Base-by-base conservation (phyloP, 2,888 invertebrate genomes). In the Scaptomyza tumidula region DNA sequence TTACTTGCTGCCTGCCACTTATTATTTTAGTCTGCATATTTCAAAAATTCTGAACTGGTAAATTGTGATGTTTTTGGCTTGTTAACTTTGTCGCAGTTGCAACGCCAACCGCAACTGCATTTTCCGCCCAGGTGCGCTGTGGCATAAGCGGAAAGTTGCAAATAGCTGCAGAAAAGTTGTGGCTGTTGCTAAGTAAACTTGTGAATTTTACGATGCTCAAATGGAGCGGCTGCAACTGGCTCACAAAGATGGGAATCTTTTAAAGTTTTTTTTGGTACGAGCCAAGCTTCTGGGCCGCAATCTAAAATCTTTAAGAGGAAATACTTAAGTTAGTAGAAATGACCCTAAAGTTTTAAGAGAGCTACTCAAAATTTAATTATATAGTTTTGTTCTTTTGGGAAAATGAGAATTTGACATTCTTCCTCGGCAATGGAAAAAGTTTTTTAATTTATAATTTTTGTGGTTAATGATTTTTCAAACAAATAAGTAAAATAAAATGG, bases 21-120 rank as follows among this genome's bases (percentile, higher is more conserved):
- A 65, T 56, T 74, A 82, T 71, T 60, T 59, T 27, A 11, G n/a
- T 9, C 13, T 64, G 61, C 68, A 80, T 86, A 73, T 66, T 80
- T 73, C 68, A 81, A 71, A 66, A 59, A 53, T 48, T 59, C 24
- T 48, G 49, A 62, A 55, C 52, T 52, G 43, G 46, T 67, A 67
- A 64, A 75, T 65, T 67, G 60, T 52, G 69, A 61, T 66, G 66
- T 46, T 53, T 64, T 60, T 55, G 69, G 63, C 10, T 50, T 7
- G 50, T 39, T 39, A 13, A 58, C 43, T 33, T 67, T 59, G 54
- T 58, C 24, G 14, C 46, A 46, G 45, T n/a, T n/a, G n/a, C n/a
- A n/a, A n/a, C n/a, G n/a, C n/a, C n/a, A n/a, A n/a, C 10, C 19
- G 0, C 10, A 52, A 29, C 39, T 48, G 39, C 19, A 50, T 44